Base-by-base conservation (phyloP, 1,140 invertebrate genomes). In the Eciton burchellii region DNA sequence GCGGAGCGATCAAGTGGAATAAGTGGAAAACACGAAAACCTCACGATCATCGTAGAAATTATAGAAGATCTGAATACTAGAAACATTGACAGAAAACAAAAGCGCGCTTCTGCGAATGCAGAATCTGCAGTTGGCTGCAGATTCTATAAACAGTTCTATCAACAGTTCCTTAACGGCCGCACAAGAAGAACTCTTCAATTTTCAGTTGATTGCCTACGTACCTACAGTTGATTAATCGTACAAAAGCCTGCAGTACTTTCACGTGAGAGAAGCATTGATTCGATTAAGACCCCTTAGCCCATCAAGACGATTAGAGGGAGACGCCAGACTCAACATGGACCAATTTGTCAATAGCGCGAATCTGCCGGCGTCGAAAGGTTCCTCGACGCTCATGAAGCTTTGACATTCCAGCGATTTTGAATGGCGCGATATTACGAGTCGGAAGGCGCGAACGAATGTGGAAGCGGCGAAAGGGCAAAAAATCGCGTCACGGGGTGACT, bases 241-340 rank as follows among this genome's bases (percentile, higher is more conserved):
- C 43, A 65, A 63, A 43, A 14, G 5, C 5, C 11, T 4, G 1
- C 29, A 12, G 12, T 65, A 14, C 12, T 45, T 65, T 2, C 63
- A 29, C 9, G 19, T 45, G n/a, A 65, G 5, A 65, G 43, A 9
- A 47, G 5, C 14, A 65, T 63, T 63, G 62, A 63, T 65, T 47
- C 24, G 21, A 65, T 65, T 65, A 65, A 65, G 6, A 5, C 21
- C 14, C 4, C 5, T 19, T 35, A n/a, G 4, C 29, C 3, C n/a
- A 70, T 54, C n/a, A 54, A 70, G 35, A 5, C 41, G 4, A 6
- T 62, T 26, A 70, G 54, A 54, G 9, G 49, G 9, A n/a, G n/a
- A n/a, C n/a, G 54, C 24, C 6, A 19, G 49, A 16, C 1, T n/a
- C n/a, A 9, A 35, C 62, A 43, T 54, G 19, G 19, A 54, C 26